phyloP scores from a whole-genome alignment of 2,113 vertebrate genomes.

The Ailurus styani region DNA sequence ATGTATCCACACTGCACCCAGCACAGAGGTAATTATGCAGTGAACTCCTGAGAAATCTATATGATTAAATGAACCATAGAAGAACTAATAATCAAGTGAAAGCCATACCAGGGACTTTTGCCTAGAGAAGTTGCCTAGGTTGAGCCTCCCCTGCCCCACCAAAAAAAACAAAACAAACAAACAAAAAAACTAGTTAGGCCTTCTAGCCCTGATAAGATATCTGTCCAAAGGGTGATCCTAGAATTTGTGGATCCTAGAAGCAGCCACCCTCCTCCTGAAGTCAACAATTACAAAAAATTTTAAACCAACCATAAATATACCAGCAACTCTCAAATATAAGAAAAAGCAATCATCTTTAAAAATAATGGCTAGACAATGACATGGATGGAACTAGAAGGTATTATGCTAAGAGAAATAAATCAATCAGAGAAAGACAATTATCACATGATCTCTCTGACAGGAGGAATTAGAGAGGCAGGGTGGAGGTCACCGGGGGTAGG shows the following conservation, averaged over 20 bases:
- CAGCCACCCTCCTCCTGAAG: neutral
- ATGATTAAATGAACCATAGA: neutral
- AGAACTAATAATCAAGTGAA: neutral
- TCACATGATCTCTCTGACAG: no score
- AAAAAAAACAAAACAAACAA: no score
- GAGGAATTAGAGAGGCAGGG: no score
- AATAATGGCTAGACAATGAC: neutral
- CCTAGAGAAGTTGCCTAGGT: neutral
- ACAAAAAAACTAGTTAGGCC: neutral
- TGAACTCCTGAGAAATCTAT: neutral
- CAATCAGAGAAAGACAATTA: no score
- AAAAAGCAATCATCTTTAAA: constrained; percentile 10
- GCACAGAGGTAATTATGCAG: neutral
- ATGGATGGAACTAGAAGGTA: no score
- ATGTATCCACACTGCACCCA: neutral
- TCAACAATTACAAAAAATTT: neutral
- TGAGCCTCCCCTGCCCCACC: neutral
- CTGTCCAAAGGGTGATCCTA: neutral
- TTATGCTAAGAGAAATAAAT: no score
- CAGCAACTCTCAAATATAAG: neutral
- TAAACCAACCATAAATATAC: neutral
- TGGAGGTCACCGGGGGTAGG: no score
- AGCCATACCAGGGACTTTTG: neutral
- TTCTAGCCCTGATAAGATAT: neutral
- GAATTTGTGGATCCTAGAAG: neutral